A percentile compares a stretch with the other conserved stretches of the same genome.
These are phyloP conservation scores for Falco naumanni DNA, from an alignment of 2,797 vertebrate species.

Conservation along the genomic window DNA sequence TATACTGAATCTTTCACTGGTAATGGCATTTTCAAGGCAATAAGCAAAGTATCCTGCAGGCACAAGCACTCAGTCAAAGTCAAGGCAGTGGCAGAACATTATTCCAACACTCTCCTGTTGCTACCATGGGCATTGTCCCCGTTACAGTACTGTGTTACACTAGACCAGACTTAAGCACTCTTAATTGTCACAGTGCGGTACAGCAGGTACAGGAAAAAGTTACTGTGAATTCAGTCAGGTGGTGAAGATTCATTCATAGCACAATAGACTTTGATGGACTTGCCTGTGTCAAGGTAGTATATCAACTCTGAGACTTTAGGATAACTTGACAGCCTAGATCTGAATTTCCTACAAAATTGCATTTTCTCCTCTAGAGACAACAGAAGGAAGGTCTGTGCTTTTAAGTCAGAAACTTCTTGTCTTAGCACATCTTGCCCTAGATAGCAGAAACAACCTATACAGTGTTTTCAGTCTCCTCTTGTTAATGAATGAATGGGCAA, in stretches of 20 bases:
- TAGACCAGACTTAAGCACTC: neutral
- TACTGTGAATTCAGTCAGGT: neutral
- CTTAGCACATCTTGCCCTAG: neutral
- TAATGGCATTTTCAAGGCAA: neutral
- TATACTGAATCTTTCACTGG: neutral
- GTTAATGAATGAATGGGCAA: constrained; percentile 3
- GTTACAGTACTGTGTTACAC: neutral
- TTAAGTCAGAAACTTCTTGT: neutral
- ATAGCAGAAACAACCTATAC: neutral
- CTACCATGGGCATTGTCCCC: rapidly evolving
- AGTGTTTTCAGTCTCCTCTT: neutral
- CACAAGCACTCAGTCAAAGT: neutral
- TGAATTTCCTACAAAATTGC: neutral
- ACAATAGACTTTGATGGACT: neutral
- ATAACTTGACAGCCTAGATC: neutral
- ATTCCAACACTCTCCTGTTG: neutral
- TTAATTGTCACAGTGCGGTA: neutral
- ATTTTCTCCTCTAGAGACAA: neutral
- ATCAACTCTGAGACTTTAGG: neutral
- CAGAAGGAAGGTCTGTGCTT: neutral
- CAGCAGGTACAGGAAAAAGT: neutral
- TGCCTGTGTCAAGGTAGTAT: neutral
- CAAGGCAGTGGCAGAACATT: neutral
- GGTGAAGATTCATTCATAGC: neutral
- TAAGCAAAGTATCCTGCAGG: neutral